Conservation (phyloP, 1,140 invertebrate species). For the Aphis gossypii region DNA sequence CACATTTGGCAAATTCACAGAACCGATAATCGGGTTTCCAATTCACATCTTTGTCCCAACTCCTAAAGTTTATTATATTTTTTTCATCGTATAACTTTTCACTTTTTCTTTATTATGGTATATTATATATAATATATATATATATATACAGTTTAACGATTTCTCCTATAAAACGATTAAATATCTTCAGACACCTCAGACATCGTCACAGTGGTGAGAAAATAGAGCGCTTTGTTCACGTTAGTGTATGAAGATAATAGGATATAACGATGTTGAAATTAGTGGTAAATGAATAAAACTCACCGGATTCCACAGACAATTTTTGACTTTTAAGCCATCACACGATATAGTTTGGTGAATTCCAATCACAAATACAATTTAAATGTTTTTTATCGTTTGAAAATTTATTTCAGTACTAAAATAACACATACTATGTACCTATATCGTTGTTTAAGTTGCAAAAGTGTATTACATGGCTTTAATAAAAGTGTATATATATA, state of each 20-base stretch:
- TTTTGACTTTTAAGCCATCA: not conserved
- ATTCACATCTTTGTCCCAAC: not conserved
- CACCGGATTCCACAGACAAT: not conserved
- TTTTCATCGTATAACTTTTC: not conserved
- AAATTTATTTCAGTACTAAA: not conserved
- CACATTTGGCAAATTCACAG: not conserved
- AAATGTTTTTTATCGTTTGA: not conserved
- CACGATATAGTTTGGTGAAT: not conserved
- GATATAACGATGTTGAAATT: not conserved
- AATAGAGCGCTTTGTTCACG: not conserved
- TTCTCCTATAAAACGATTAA: not conserved
- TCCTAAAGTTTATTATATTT: not conserved
- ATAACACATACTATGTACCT: not conserved
- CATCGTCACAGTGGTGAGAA: not conserved
- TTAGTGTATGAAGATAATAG: not conserved
- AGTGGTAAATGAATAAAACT: not conserved
- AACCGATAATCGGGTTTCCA: not conserved
- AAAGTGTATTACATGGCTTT: no score
- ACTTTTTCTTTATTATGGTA: not conserved
- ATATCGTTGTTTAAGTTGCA: no score
- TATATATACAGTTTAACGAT: not conserved
- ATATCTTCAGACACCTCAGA: not conserved
- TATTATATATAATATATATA: not conserved
- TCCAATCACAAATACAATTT: not conserved
- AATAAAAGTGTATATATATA: not conserved